Evolutionary conservation across 1,140 invertebrate genomes (phyloP).

Genomic region (Papilio polytes): DNA sequence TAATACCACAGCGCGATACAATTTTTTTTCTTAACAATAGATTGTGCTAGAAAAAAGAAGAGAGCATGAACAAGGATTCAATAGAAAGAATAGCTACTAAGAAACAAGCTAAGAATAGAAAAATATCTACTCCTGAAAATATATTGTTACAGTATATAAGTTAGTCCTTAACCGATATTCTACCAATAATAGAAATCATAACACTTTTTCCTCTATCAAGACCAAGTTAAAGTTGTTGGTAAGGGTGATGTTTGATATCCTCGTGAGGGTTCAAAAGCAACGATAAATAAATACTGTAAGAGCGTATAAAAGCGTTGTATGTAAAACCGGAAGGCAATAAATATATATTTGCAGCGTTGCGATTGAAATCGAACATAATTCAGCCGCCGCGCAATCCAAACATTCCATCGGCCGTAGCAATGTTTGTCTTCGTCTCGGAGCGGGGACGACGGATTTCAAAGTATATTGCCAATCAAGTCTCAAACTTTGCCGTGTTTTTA

Average conservation of each 20-base stretch:
- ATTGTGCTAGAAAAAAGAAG: too few species aligned
- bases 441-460: conserved; percentile 10
- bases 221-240: too few species aligned
- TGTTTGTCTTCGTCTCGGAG: conserved; percentile 19
- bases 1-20: too few species aligned
- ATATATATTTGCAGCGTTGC: conserved; percentile 15
- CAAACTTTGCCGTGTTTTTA: conserved; percentile 16
- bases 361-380: conserved; percentile 21
- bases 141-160: too few species aligned
- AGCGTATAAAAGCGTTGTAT: not conserved
- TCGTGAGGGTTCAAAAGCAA: not conserved
- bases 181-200: too few species aligned
- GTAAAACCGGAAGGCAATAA: conserved; percentile 12
- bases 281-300: not conserved
- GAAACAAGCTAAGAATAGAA: too few species aligned
- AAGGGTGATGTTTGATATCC: not conserved
- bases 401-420: conserved; percentile 10
- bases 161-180: too few species aligned
- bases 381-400: conserved; percentile 11
- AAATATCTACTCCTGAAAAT: too few species aligned
- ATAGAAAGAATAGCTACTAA: too few species aligned
- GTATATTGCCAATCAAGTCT: conserved; percentile 23
- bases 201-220: not conserved
- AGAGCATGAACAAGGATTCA: too few species aligned
- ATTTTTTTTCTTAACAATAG: too few species aligned